phyloP scores from a whole-genome alignment of 2,113 vertebrate genomes.

The Lethenteron reissneri region DNA sequence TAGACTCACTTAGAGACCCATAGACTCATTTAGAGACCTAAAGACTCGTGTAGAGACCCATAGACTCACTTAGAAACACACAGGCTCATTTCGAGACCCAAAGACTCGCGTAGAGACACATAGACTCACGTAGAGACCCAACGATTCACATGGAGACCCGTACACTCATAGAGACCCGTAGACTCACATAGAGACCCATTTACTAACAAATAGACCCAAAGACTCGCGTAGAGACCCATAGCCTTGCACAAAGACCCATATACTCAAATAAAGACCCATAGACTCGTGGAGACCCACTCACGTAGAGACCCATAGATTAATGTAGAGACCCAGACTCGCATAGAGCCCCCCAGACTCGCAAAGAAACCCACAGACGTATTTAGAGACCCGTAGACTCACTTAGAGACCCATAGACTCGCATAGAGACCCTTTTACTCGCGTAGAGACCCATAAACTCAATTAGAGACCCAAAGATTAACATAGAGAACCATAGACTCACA shows the following conservation, averaged over 20 bases:
- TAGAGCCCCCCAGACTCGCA: neutral
- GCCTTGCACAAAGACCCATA: neutral
- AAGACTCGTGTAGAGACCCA: neutral
- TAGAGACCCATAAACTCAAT: no score
- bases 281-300: neutral
- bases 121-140: neutral
- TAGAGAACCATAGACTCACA: no score
- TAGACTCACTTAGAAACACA: neutral
- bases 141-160: neutral
- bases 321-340: neutral
- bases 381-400: neutral
- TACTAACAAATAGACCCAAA: neutral
- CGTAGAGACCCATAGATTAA: neutral
- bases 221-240: neutral
- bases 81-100: rapidly evolving
- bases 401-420: neutral
- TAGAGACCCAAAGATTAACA: no score
- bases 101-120: neutral
- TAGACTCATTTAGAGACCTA: neutral
- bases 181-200: neutral
- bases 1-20: neutral
- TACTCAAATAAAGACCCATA: neutral
- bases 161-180: neutral
- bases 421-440: no score
- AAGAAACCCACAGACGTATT: no score